Percentiles rank a stretch among this genome's conserved stretches.
Conservation (phyloP, 2,888 invertebrate genomes). For the Drepanosiphum platanoidis region DNA sequence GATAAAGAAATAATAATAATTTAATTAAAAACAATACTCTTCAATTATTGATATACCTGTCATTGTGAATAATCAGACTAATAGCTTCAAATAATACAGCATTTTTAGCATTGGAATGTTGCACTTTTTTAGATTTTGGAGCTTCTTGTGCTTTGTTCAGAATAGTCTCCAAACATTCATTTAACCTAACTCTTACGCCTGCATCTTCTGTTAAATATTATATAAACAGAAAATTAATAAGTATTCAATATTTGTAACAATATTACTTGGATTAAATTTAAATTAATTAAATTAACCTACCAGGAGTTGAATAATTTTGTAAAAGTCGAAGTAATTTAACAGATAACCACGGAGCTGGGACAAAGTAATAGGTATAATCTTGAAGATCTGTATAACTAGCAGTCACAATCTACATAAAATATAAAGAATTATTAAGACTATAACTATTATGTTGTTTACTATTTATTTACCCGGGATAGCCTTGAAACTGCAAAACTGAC, state of each 20-base stretch:
- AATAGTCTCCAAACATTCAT: conserved; percentile 98
- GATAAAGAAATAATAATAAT: not conserved
- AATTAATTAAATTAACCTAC: conserved; percentile 67
- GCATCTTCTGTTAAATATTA: conserved; percentile 81
- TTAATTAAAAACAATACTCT: not conserved
- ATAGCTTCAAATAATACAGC: conserved; percentile 99
- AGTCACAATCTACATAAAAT: conserved; percentile 84
- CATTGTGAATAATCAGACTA: conserved; percentile 98
- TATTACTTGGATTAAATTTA: no score
- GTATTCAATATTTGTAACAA: not conserved
- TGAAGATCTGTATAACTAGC: conserved; percentile 98
- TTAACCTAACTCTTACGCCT: conserved; percentile 92
- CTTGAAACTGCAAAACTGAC: conserved; percentile 97
- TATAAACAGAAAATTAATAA: conserved; percentile 32
- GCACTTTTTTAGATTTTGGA: conserved; percentile 99
- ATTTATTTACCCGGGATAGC: conserved; percentile 79
- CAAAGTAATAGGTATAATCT: conserved; percentile 99
- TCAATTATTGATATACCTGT: conserved; percentile 70
- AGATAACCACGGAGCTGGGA: conserved; percentile 99
- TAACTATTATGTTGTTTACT: conserved; percentile 32
- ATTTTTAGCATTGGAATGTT: conserved; percentile 99
- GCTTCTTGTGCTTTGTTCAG: conserved; percentile 99
- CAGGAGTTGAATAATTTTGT: conserved; percentile 98
- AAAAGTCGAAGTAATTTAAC: conserved; percentile 94
- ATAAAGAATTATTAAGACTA: conserved; percentile 41